Base-by-base conservation (phyloP, 2,797 vertebrate species). In the Adelosebastes latens region DNA sequence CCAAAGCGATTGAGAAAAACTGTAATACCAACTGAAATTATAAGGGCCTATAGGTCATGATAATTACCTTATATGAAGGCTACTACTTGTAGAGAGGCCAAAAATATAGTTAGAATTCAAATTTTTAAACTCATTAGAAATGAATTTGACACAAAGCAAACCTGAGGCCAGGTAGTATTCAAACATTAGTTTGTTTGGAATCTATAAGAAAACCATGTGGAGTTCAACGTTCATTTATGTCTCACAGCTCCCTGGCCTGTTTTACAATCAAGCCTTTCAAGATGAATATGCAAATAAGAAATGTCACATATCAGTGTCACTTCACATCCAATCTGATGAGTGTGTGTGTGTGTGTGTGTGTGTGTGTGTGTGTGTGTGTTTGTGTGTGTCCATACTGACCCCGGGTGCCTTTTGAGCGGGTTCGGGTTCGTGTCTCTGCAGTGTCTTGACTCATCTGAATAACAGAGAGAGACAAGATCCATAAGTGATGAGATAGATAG, bases 401-500 rank as follows among this genome's bases (percentile, higher is more conserved):
- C 95, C 97, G 93, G 88, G 96, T 94, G 80, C 96, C 96, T 95
- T 99, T 98, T 79, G 98, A 99, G 61, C 98, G 96, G 0, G 97
- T 98, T 59, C 98, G 96, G 79, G 97, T 97, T 93, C 98, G 91
- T 91, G 97, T 98, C 65, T 99, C 98, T 0, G 98, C 96, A 83
- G 93, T 95, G 83, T 98, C 98, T 93, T 97, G 96, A 95, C 96
- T 99, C 98, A 99, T 99, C 98, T 99, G 92, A 77, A 88, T 34
- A 72, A 84, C 3, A 84, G 16, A 85, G 3, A 11, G 39, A 77
- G 64, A 4, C 9, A 52, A 52, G 29, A 58, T 61, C 46, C 32
- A 68, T 63, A 63, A 65, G 10, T 64, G 18, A 39, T 31, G 25
- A 27, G 10, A 25, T 27, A 60, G 11, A 58, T 2, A 49, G 46